Conservation (phyloP, 2,888 invertebrate species). For the Amiota mariae region DNA sequence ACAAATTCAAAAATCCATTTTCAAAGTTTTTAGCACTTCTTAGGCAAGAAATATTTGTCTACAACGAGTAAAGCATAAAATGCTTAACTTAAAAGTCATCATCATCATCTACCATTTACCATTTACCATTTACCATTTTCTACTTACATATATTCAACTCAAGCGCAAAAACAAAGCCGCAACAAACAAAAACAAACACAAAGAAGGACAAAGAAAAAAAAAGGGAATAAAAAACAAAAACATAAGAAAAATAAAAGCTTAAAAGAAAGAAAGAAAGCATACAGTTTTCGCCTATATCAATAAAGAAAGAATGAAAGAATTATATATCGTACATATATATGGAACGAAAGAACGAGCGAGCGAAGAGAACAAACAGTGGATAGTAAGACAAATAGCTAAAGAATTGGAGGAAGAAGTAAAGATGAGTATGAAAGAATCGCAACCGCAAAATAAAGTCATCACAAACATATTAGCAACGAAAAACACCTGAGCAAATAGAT, state of each 20-base stretch:
- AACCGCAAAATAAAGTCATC: constrained; percentile 70
- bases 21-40: constrained; percentile 19
- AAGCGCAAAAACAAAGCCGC: constrained; percentile 19
- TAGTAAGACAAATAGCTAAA: background rate
- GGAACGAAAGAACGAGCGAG: background rate
- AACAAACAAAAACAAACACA: background rate
- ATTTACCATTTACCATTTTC: background rate
- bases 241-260: background rate
- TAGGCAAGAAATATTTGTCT: constrained; percentile 27
- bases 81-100: constrained; percentile 24
- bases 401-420: background rate
- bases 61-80: constrained; percentile 18
- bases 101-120: no score
- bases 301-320: constrained; percentile 10
- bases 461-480: constrained; percentile 68
- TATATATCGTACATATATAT: no score
- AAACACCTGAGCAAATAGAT: constrained; percentile 72
- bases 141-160: constrained; percentile 19
- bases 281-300: constrained; percentile 23
- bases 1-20: constrained; percentile 27
- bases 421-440: constrained; percentile 34
- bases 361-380: background rate
- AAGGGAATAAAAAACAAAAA: background rate
- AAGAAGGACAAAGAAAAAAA: background rate
- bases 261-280: no score